Conservation (phyloP, 2,113 vertebrate species). For the Esox niger region DNA sequence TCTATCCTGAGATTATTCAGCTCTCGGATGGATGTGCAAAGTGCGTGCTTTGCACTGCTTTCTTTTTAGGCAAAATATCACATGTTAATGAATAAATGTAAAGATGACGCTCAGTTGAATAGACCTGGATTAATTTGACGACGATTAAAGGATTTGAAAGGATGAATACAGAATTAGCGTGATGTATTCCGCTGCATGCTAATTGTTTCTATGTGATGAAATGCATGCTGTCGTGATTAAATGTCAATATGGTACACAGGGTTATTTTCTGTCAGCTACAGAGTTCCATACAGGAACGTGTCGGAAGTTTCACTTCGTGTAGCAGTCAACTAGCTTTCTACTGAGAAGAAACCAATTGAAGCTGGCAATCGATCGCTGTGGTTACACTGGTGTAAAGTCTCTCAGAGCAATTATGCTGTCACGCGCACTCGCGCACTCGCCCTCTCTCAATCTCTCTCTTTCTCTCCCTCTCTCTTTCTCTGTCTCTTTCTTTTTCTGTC, state of each 20-base stretch:
- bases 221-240: no score
- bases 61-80: background rate
- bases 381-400: slow-evolving; percentile 18
- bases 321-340: background rate
- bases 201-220: no score
- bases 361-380: slow-evolving; percentile 9
- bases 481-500: slow-evolving; percentile 17
- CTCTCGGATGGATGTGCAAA: background rate
- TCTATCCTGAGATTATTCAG: background rate
- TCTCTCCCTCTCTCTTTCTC: slow-evolving; percentile 12
- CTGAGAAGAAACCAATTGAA: slow-evolving; percentile 1
- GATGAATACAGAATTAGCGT: no score
- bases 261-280: background rate
- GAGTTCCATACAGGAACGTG: no score
- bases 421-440: slow-evolving; percentile 33
- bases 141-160: no score
- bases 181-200: no score
- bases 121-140: no score
- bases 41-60: background rate
- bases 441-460: slow-evolving; percentile 28
- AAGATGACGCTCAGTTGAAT: no score
- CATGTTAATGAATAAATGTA: background rate
- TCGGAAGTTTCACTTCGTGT: background rate
- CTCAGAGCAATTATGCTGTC: slow-evolving; percentile 21
- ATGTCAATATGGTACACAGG: background rate